Base-by-base conservation (phyloP, 2,888 invertebrate species). In the Orchesellides sinensis region DNA sequence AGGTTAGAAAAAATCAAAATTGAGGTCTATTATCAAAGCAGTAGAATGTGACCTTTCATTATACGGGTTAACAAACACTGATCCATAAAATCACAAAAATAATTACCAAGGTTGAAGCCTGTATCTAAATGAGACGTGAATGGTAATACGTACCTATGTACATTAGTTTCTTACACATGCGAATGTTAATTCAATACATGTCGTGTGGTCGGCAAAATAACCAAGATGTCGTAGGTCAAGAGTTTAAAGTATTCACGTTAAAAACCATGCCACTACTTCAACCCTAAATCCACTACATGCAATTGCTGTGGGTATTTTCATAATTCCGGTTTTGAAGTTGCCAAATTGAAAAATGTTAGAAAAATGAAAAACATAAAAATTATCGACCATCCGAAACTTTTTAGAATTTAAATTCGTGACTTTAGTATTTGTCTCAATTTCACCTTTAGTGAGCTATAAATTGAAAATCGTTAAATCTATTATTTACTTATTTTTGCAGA, bases 401-500 rank as follows among this genome's bases (percentile, higher is more conserved):
- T 40, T 40, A 5, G 2, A 40, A 40, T 40, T 40, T 8, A n/a
- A 40, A 40, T 40, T 40, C 40, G n/a, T n/a, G n/a, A 40, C 40
- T 40, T 32, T 40, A 40, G n/a, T 14, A 40, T 40, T 40, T n/a
- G n/a, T n/a, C n/a, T n/a, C n/a, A n/a, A n/a, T n/a, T n/a, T n/a
- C n/a, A n/a, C n/a, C n/a, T n/a, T n/a, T n/a, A n/a, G n/a, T n/a
- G n/a, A n/a, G n/a, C n/a, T n/a, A n/a, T n/a, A n/a, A n/a, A n/a
- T n/a, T n/a, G n/a, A n/a, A n/a, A n/a, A n/a, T 40, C 40, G n/a
- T 40, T 40, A 14, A 6, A 2, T 40, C n/a, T 2, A 40, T 40
- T 40, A n/a, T 40, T 40, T 40, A 14, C 10, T 40, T 5, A 8
- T 49, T 47, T 59, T 77, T 56, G 25, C 75, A 88, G 96, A 82